Conservation (phyloP, 2,797 vertebrate species). For the Scyliorhinus canicula region DNA sequence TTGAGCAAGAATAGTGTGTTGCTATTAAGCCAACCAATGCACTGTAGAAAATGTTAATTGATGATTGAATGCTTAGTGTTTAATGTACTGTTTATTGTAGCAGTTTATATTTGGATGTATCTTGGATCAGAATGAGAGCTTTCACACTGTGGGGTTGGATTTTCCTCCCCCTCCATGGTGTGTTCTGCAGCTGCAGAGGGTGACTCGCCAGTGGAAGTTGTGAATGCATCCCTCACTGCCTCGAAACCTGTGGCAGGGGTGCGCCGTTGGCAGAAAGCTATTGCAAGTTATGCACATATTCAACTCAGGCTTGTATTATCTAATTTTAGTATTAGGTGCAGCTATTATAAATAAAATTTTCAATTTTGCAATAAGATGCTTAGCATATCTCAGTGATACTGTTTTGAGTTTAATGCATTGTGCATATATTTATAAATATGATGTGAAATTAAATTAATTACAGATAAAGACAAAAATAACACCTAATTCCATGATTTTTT, state of each 20-base stretch:
- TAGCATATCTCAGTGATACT: neutral
- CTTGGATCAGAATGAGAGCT: neutral
- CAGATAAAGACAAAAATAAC: neutral
- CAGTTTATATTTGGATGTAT: neutral
- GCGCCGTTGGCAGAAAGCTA: no score
- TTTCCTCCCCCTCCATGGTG: no score
- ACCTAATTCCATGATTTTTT: neutral
- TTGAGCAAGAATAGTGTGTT: neutral
- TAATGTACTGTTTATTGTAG: neutral
- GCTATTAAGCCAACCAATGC: neutral
- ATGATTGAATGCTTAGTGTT: neutral
- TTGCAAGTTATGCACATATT: neutral
- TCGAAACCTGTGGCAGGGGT: no score
- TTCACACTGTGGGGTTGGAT: no score
- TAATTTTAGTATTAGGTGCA: neutral
- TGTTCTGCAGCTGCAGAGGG: no score
- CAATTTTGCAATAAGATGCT: neutral
- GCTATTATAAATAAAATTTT: neutral
- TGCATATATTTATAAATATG: neutral
- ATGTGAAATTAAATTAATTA: neutral
- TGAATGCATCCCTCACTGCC: no score
- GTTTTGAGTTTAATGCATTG: no score
- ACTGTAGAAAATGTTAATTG: neutral
- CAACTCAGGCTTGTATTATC: neutral
- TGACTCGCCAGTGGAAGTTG: no score